phyloP scores from a whole-genome alignment of 2,888 invertebrate species.

The Lamellibrachia satsuma region DNA sequence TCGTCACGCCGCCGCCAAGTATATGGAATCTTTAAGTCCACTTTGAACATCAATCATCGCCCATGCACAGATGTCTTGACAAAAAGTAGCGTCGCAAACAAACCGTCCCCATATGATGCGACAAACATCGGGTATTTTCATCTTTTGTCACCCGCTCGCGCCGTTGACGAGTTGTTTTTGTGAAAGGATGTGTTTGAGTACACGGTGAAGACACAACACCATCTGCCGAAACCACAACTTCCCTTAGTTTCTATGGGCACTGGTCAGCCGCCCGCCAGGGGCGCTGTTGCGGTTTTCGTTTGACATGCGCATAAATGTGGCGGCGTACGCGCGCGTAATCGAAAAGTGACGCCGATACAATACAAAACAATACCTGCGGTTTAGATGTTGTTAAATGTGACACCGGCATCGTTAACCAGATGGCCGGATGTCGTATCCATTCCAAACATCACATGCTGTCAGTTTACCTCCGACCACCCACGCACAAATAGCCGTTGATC shows the following conservation, averaged over 20 bases:
- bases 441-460: not conserved
- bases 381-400: not conserved
- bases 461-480: not conserved
- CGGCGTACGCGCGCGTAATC: not conserved
- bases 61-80: not conserved
- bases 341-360: not conserved
- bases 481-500: not conserved
- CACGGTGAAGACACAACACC: not conserved
- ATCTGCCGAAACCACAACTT: conserved; percentile 6
- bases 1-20: not conserved
- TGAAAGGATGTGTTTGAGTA: not conserved
- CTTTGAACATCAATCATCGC: not conserved
- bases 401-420: not conserved
- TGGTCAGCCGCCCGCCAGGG: conserved; percentile 6
- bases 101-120: not conserved
- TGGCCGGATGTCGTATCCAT: not conserved
- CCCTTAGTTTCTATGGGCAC: not conserved
- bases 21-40: not conserved
- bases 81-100: not conserved
- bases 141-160: not conserved
- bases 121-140: conserved; percentile 12
- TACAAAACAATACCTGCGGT: not conserved
- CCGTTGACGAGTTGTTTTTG: not conserved
- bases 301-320: not conserved
- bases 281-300: conserved; percentile 7